Evolutionary conservation across 2,113 vertebrate species (phyloP), one percentile per base, ranked within the genome.

Genomic region (Parotia lawesii): DNA sequence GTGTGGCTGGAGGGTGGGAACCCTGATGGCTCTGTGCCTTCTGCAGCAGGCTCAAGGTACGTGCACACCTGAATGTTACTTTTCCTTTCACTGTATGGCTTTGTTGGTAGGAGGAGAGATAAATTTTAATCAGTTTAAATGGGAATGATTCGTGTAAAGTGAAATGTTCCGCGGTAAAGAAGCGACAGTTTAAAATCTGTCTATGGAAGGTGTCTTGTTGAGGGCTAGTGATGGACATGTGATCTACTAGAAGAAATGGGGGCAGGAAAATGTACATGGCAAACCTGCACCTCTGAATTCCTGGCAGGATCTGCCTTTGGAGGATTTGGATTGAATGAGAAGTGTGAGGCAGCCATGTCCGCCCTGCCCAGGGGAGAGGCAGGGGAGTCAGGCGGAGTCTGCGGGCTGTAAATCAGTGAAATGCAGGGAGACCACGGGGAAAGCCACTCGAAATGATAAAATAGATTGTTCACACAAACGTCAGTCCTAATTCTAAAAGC

Each of bases 171-270:
- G 1, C 0, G 20, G 44, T 48, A n/a, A n/a, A n/a, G 76, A 66
- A 83, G 64, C 0, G 9, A 18, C 17, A 53, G 5, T 48, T 85
- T 66, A 14, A 70, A 44, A 69, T 18, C n/a, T 47, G 33, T 5
- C 72, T 44, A 0, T 28, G 29, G 35, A 62, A 37, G 1, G 9
- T 27, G 44, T 12, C 38, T 22, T 28, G 12, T 5, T 56, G 69
- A 77, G 60, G 56, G n/a, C 8, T 14, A 3, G 21, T 0, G 16
- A 35, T 35, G 38, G 19, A 9, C 4, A 0, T 0, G 40, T 25
- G 58, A 50, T 24, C 12, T 33, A 0, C 5, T 5, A 31, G 33
- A 19, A 66, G 29, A 38, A 58, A 20, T 0, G 54, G 27, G 22
- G 37, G 50, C 24, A 31, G 31, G n/a, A 5, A 45, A 35, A 72